phyloP scores from a whole-genome alignment of 1,140 invertebrate genomes.

The Drosophila albomicans region DNA sequence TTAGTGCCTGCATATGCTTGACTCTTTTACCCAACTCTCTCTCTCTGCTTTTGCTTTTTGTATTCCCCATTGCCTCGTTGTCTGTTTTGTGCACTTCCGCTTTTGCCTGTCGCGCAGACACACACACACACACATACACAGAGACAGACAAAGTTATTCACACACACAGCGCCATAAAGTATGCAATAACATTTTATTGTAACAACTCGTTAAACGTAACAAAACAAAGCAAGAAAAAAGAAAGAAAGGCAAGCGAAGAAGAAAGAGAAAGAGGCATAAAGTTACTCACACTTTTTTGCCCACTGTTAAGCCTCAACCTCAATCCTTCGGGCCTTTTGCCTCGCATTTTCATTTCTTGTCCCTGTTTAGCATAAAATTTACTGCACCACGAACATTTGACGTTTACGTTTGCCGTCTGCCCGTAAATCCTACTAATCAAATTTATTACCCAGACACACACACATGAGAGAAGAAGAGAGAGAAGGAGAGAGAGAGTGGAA shows the following conservation, averaged over 20 bases:
- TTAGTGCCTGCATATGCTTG: conserved; percentile 36
- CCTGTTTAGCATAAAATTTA: conserved; percentile 80
- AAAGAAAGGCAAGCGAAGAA: conserved; percentile 13
- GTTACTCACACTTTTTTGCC: conserved; percentile 19
- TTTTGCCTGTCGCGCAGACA: conserved; percentile 21
- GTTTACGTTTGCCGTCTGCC: conserved; percentile 63
- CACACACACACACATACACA: no score
- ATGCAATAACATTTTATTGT: conserved; percentile 79
- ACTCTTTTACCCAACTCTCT: neutral
- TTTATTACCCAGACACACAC: conserved; percentile 71
- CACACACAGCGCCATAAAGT: conserved; percentile 54
- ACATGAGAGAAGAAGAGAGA: conserved; percentile 13
- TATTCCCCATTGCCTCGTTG: conserved; percentile 41
- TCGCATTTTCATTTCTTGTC: conserved; percentile 1
- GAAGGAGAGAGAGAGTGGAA: neutral
- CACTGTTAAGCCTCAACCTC: conserved; percentile 12
- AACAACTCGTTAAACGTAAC: conserved; percentile 74
- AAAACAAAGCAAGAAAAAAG: conserved; percentile 42
- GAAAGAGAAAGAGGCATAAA: conserved; percentile 16
- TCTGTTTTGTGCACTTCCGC: conserved; percentile 44
- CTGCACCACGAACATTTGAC: conserved; percentile 76
- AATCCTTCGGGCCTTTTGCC: neutral
- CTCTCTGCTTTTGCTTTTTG: neutral
- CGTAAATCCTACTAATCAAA: conserved; percentile 82
- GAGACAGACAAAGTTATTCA: neutral